phyloP scores from a whole-genome alignment of 2,888 invertebrate genomes.

The Pristionchus mayeri region DNA sequence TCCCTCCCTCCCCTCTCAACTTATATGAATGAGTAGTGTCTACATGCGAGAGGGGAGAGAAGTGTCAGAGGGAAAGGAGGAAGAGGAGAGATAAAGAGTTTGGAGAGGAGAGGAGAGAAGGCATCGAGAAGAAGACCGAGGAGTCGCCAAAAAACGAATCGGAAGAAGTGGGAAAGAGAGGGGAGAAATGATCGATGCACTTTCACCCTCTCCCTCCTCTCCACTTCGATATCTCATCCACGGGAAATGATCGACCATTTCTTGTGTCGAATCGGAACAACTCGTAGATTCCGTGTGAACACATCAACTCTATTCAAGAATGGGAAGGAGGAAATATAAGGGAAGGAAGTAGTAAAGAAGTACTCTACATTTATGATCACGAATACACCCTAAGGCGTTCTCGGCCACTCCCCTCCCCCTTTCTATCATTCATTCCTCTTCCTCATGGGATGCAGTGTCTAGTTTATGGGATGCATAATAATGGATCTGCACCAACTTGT shows the following conservation, averaged over 20 bases:
- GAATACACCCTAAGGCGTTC: neutral
- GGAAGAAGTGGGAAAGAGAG: constrained; percentile 27
- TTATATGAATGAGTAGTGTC: constrained; percentile 40
- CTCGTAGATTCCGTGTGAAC: constrained; percentile 9
- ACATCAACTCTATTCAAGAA: neutral
- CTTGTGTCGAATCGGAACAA: neutral
- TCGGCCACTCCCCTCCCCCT: neutral
- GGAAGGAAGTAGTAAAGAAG: neutral
- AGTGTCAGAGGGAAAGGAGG: neutral
- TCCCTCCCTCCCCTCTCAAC: neutral
- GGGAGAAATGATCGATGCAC: constrained; percentile 29
- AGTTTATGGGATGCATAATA: neutral
- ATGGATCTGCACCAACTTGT: too few relatives aligned
- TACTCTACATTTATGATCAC: neutral
- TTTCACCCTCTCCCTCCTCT: neutral
- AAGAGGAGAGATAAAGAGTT: constrained; percentile 16
- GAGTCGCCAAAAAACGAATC: constrained; percentile 5
- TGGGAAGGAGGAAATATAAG: neutral
- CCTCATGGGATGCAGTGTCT: neutral
- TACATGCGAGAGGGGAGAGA: neutral
- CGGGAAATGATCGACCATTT: constrained; percentile 1
- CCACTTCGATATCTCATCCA: constrained; percentile 1
- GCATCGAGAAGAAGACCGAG: constrained; percentile 15
- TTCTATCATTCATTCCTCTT: neutral
- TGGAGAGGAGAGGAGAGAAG: neutral